These are phyloP conservation scores for Dryocosmus kuriphilus DNA, from an alignment of 2,888 invertebrate genomes.

Conservation along the genomic window DNA sequence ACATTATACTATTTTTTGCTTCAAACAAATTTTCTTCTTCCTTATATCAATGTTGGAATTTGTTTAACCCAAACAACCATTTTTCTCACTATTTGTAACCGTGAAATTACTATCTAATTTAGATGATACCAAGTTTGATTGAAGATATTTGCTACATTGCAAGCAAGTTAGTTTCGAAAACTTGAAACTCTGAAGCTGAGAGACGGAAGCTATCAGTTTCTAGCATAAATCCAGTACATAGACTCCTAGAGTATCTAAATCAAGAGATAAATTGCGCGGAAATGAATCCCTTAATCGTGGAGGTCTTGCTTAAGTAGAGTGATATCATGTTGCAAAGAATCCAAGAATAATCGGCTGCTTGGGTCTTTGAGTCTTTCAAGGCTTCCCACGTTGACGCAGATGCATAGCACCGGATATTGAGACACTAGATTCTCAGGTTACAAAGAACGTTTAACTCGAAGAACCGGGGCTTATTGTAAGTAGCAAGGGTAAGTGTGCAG, in stretches of 20 bases:
- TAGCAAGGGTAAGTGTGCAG: not conserved
- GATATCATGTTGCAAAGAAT: slow-evolving; percentile 20
- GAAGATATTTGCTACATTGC: not conserved
- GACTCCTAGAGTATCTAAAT: not conserved
- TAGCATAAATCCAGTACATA: not conserved
- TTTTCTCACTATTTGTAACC: too few species aligned
- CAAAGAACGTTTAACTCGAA: slow-evolving; percentile 19
- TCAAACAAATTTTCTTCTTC: too few species aligned
- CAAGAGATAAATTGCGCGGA: slow-evolving; percentile 9
- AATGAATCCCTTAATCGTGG: slow-evolving; percentile 6
- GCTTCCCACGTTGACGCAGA: slow-evolving; percentile 13
- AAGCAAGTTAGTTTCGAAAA: not conserved
- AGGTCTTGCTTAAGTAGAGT: slow-evolving; percentile 21
- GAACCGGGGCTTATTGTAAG: slow-evolving; percentile 19
- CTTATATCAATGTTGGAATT: too few species aligned
- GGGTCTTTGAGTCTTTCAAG: not conserved
- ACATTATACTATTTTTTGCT: too few species aligned
- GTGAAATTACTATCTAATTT: too few species aligned
- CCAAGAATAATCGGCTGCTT: slow-evolving; percentile 25
- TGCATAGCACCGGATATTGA: slow-evolving; percentile 37
- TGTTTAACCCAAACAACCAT: too few species aligned
- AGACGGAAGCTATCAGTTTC: not conserved
- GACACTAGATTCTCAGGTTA: slow-evolving; percentile 31
- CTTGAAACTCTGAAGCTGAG: not conserved
- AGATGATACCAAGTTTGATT: too few species aligned